Conservation (phyloP, 1,140 invertebrate genomes). For the Muscidifurax raptorellus region DNA sequence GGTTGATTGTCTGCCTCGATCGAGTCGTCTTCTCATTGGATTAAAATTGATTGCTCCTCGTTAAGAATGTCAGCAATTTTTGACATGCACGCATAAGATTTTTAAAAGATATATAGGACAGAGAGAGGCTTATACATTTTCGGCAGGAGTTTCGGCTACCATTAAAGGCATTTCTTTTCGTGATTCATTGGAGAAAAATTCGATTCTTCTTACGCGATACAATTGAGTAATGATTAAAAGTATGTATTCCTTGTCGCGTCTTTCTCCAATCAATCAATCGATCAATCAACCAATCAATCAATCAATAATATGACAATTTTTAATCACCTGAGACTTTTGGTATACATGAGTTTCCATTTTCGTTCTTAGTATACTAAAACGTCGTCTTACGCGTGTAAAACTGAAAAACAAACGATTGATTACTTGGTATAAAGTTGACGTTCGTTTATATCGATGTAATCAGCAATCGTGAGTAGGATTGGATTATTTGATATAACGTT, state of each 20-base stretch:
- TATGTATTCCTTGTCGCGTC: not conserved
- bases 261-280: slow-evolving; percentile 61
- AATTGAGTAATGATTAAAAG: slow-evolving; percentile 42
- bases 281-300: slow-evolving; percentile 64
- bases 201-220: slow-evolving; percentile 44
- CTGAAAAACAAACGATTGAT: slow-evolving; percentile 43
- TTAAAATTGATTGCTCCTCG: slow-evolving; percentile 34
- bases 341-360: slow-evolving; percentile 72
- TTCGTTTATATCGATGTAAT: slow-evolving; percentile 15
- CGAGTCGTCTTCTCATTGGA: slow-evolving; percentile 29
- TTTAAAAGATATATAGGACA: slow-evolving; percentile 3
- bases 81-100: not conserved
- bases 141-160: slow-evolving; percentile 54
- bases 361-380: slow-evolving; percentile 71
- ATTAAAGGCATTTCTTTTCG: slow-evolving; percentile 59
- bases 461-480: not conserved
- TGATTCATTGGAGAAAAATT: slow-evolving; percentile 57
- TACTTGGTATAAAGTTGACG: not conserved
- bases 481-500: not conserved
- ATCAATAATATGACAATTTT: slow-evolving; percentile 53
- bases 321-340: slow-evolving; percentile 73
- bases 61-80: slow-evolving; percentile 9
- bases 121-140: not conserved
- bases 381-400: slow-evolving; percentile 52
- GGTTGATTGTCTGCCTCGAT: slow-evolving; percentile 47